Evolutionary conservation across 2,888 invertebrate species (phyloP), one percentile per base, ranked within the genome.

Genomic region (Formica aserva): DNA sequence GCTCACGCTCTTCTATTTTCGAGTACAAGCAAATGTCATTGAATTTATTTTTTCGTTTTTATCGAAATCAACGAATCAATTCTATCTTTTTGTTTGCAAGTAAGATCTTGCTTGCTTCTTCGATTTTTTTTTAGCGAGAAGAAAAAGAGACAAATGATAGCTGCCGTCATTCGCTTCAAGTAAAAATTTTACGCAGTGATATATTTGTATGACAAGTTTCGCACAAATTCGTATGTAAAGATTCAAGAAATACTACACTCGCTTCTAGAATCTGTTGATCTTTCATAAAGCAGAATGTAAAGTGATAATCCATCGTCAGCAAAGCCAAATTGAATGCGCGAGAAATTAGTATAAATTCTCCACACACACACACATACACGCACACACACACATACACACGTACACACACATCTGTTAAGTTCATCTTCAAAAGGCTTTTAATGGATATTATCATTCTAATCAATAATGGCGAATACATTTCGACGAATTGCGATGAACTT

Each of bases 11-110:
- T 45, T 75, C 72, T 45, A 78, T 72, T 78, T 78, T 78, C 32
- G 78, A 67, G 78, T 60, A 78, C 41, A 82, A 62, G 55, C 83
- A 32, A 88, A 85, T 85, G 85, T 87, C 90, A 83, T 87, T 86
- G 85, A 88, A 89, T 88, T 90, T 91, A 90, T 91, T 89, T 89
- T 89, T 89, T 89, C 85, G 84, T 67, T 89, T 87, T 83, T 85
- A 87, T 80, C 83, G 67, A 81, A 85, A 83, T 86, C 88, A 87
- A 87, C 87, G 86, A 88, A 82, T 74, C 6, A 22, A 85, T 74
- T 80, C 71, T 71, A 71, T 80, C 69, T 85, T 88, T 89, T 88
- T 86, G 86, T 87, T 85, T 78, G 62, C 80, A 60, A 62, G 65
- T 75, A 22, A 60, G 13, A 66, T 63, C 78, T 66, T 66, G 62